Evolutionary conservation across 2,797 vertebrate species (phyloP).

Genomic region (Mastacembelus armatus): DNA sequence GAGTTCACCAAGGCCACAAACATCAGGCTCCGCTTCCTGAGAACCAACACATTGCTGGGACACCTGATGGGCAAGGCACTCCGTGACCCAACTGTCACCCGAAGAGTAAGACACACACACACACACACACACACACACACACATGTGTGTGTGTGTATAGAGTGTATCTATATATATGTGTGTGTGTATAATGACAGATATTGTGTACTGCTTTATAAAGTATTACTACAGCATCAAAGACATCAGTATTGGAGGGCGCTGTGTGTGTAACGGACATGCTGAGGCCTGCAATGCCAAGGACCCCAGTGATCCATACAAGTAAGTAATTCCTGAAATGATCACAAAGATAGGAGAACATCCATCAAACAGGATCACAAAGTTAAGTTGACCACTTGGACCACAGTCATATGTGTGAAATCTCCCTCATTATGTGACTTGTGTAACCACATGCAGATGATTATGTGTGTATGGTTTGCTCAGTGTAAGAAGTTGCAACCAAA

Average conservation of each 20-base stretch:
- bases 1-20: constrained; percentile 98
- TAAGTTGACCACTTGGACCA: no score
- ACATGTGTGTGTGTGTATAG: no score
- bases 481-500: no score
- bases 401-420: no score
- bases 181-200: constrained; percentile 50
- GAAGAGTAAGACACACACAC: constrained; percentile 85
- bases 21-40: constrained; percentile 93
- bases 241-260: constrained; percentile 91
- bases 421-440: no score
- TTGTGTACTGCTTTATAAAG: constrained; percentile 80
- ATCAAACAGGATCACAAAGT: no score
- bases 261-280: constrained; percentile 93
- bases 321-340: no score
- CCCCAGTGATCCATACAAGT: constrained; percentile 93
- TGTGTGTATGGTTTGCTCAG: no score
- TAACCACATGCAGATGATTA: no score
- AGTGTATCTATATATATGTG: no score
- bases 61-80: constrained; percentile 98
- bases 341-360: no score
- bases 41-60: constrained; percentile 95
- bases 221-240: constrained; percentile 98
- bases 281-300: constrained; percentile 92
- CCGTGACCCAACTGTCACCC: constrained; percentile 94
- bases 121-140: no score